A percentile compares a stretch with the other conserved stretches of the same genome.
Conservation (phyloP, 2,888 invertebrate species). For the Cryptops parisi region DNA sequence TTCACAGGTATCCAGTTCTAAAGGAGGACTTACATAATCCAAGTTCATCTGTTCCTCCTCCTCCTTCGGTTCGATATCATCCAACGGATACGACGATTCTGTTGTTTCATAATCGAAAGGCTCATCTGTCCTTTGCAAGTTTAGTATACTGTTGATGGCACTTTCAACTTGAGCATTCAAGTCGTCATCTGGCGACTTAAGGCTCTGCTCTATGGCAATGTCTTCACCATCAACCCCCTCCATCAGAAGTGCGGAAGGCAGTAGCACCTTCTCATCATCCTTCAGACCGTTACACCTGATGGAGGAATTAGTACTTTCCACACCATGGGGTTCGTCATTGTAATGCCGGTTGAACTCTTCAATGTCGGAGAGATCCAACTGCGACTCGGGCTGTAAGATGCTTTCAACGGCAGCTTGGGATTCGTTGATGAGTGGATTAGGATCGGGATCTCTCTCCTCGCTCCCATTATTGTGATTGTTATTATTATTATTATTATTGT, state of each 20-base stretch:
- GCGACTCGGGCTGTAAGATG: conserved; percentile 17
- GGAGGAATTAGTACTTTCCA: conserved; percentile 14
- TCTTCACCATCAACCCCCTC: conserved; percentile 1
- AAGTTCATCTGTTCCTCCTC: conserved; percentile 15
- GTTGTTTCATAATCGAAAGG: conserved; percentile 10
- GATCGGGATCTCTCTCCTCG: conserved; percentile 12
- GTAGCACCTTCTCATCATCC: not conserved
- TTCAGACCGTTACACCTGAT: not conserved
- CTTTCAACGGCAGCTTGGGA: conserved; percentile 18
- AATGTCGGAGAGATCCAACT: conserved; percentile 17
- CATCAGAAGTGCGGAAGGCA: not conserved
- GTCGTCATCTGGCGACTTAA: conserved; percentile 3
- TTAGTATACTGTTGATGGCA: conserved; percentile 62
- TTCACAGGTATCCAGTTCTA: conserved; percentile 6
- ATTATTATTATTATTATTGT: conserved; percentile 2
- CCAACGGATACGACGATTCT: conserved; percentile 3
- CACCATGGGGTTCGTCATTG: conserved; percentile 16
- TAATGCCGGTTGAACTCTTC: conserved; percentile 17
- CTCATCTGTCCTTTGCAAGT: conserved; percentile 36
- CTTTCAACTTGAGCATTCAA: conserved; percentile 57
- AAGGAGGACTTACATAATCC: not conserved
- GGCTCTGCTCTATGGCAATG: not conserved
- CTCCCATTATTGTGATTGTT: no score
- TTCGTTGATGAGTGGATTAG: conserved; percentile 13
- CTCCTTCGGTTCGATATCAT: conserved; percentile 15